Percentiles rank a stretch among this genome's conserved stretches.
Conservation (phyloP, 2,888 invertebrate species). For the Dicyrtoma fusca region DNA sequence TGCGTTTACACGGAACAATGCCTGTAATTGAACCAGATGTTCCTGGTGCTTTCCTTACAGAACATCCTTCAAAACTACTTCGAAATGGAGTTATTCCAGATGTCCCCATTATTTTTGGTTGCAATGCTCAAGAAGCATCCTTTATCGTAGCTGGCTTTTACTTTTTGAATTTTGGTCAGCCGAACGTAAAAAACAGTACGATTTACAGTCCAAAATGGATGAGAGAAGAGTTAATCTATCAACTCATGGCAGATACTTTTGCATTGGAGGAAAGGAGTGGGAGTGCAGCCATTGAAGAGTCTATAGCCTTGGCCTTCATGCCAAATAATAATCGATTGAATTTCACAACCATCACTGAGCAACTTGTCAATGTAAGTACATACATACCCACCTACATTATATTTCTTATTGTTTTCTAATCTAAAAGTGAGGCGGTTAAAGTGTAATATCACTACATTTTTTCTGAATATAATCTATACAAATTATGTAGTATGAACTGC, state of each 20-base stretch:
- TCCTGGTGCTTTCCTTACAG: conserved; percentile 25
- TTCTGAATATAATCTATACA: too few species aligned
- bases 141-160: conserved; percentile 26
- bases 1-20: background rate
- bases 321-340: conserved; percentile 21
- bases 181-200: background rate
- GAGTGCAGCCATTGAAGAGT: conserved; percentile 7
- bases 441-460: too few species aligned
- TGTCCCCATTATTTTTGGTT: conserved; percentile 21
- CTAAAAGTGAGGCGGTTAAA: too few species aligned
- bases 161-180: conserved; percentile 8
- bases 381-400: too few species aligned
- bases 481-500: too few species aligned
- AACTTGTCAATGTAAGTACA: conserved; percentile 12
- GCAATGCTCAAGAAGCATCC: conserved; percentile 17
- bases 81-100: background rate
- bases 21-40: conserved; percentile 27
- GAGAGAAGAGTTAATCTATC: conserved; percentile 27
- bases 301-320: conserved; percentile 14
- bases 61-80: conserved; percentile 14
- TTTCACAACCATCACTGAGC: background rate
- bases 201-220: conserved; percentile 17
- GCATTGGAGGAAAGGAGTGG: background rate
- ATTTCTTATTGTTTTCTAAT: too few species aligned
- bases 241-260: conserved; percentile 1